Percentiles rank a stretch among this genome's conserved stretches.
These are phyloP conservation scores for Mastigias papua DNA, from an alignment of 30 jellyfish, hydroid and myxozoan species.

Conservation along the genomic window DNA sequence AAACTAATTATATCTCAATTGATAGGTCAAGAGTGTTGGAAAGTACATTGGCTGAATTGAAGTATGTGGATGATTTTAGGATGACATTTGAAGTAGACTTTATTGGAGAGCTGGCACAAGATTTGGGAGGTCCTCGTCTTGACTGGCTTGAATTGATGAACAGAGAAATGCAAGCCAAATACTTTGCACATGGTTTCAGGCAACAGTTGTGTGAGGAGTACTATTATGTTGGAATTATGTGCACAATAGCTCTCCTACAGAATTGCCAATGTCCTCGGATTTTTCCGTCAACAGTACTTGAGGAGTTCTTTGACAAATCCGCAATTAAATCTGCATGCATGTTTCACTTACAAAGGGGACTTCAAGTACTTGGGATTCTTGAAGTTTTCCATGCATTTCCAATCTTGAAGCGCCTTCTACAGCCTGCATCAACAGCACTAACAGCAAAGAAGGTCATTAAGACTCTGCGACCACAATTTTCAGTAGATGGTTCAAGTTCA, in stretches of 20 bases:
- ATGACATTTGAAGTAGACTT: slow-evolving; percentile 46
- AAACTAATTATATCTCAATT: slow-evolving; percentile 29
- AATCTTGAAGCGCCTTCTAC: slow-evolving; percentile 36
- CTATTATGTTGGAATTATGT: slow-evolving; percentile 48
- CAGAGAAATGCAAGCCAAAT: slow-evolving; percentile 11
- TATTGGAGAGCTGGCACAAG: slow-evolving; percentile 51
- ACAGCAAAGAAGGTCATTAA: slow-evolving; percentile 42
- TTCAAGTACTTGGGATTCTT: slow-evolving; percentile 28
- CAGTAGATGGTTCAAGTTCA: slow-evolving; percentile 45
- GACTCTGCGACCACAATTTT: slow-evolving; percentile 28
- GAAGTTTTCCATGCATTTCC: slow-evolving; percentile 42
- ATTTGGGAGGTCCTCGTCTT: slow-evolving; percentile 53
- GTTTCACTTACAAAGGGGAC: slow-evolving; percentile 33
- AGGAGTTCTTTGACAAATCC: background rate
- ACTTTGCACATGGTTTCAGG: slow-evolving; percentile 25
- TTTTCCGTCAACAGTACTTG: background rate
- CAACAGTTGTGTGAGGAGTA: slow-evolving; percentile 17
- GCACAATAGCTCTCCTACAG: slow-evolving; percentile 29
- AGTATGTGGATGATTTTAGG: slow-evolving; percentile 21
- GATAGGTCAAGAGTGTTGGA: slow-evolving; percentile 18
- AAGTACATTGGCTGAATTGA: slow-evolving; percentile 40
- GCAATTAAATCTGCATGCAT: slow-evolving; percentile 12
- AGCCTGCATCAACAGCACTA: slow-evolving; percentile 24
- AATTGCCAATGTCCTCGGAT: slow-evolving; percentile 38
- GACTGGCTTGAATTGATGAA: slow-evolving; percentile 33